These are phyloP conservation scores for Vesta saturnalis DNA, from an alignment of 2,888 invertebrate genomes.

Conservation along the genomic window DNA sequence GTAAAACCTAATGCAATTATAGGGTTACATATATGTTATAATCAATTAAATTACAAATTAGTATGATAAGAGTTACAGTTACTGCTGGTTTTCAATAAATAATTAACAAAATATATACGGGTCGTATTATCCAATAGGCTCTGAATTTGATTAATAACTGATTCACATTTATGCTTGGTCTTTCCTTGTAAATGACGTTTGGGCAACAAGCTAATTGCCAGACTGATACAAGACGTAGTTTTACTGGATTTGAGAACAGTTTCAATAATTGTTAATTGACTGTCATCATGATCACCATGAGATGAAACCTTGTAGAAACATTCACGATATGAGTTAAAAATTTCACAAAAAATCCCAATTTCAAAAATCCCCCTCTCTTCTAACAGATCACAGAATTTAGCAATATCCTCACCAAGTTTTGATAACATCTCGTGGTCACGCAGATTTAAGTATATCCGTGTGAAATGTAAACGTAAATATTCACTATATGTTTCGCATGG, in stretches of 20 bases:
- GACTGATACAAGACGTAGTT: neutral
- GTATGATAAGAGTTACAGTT: too few species aligned
- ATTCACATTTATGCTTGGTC: neutral
- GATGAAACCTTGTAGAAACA: neutral
- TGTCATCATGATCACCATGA: neutral
- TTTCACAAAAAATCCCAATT: neutral
- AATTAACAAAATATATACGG: too few species aligned
- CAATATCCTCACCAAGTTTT: neutral
- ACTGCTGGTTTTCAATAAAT: too few species aligned
- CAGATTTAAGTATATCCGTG: neutral
- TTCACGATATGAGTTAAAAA: neutral
- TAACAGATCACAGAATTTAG: neutral
- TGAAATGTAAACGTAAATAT: slow-evolving; percentile 19
- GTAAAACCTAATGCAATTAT: too few species aligned
- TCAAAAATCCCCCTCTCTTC: neutral
- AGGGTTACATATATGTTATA: too few species aligned
- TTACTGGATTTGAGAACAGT: neutral
- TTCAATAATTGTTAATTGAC: too few species aligned
- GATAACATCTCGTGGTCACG: neutral
- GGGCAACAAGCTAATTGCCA: neutral
- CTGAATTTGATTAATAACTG: neutral
- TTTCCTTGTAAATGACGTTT: neutral
- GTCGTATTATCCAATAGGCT: too few species aligned
- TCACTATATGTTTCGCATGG: neutral
- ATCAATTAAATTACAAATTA: too few species aligned